Conservation (phyloP, 2,113 vertebrate species). For the Percina caprodes region DNA sequence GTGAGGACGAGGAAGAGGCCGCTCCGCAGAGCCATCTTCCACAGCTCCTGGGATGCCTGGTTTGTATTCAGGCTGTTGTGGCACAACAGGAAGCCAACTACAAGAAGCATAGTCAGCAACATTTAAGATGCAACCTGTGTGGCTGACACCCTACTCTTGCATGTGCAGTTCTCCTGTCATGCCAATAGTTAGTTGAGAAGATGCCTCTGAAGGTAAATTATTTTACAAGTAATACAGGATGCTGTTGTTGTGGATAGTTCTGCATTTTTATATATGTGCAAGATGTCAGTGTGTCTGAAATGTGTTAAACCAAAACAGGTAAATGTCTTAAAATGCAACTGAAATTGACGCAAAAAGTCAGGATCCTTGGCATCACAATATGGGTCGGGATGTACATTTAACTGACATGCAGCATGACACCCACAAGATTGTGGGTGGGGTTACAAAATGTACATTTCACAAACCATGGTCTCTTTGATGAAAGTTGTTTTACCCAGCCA, state of each 20-base stretch:
- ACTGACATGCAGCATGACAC: too few species aligned
- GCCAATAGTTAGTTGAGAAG: too few species aligned
- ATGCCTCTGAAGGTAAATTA: background rate
- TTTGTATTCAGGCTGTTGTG: conserved; percentile 87
- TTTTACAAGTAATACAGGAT: background rate
- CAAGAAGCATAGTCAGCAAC: conserved; percentile 5
- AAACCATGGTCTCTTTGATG: too few species aligned
- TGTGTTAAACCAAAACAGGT: background rate
- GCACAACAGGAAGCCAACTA: conserved; percentile 94
- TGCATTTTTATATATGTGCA: background rate
- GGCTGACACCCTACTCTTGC: background rate
- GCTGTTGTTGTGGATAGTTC: background rate
- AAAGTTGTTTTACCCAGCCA: too few species aligned
- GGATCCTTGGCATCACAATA: too few species aligned
- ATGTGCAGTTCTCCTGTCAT: background rate
- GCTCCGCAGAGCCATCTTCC: conserved; percentile 90
- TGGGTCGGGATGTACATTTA: too few species aligned
- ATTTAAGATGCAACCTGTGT: background rate
- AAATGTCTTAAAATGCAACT: background rate
- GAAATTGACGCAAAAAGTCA: too few species aligned
- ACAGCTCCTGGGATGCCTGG: conserved; percentile 87
- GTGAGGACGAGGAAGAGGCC: conserved; percentile 89
- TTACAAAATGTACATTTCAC: too few species aligned
- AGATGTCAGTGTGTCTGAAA: background rate
- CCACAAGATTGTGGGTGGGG: too few species aligned